phyloP scores from a whole-genome alignment of 2,797 vertebrate species.

The Gymnothorax javanicus region DNA sequence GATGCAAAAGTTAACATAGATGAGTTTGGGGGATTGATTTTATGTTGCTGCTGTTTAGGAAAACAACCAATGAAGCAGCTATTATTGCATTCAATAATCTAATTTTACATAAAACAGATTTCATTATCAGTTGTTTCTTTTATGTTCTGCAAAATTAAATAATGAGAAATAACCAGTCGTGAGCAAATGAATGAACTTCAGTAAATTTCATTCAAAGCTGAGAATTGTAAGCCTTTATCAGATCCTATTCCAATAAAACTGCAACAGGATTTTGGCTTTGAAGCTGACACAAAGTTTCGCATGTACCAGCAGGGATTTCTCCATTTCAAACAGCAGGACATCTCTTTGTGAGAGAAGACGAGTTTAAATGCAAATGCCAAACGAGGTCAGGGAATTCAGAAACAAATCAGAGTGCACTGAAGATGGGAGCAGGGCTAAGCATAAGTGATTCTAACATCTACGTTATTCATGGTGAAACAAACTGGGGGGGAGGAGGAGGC shows the following conservation, averaged over 20 bases:
- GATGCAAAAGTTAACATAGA: slow-evolving; percentile 11
- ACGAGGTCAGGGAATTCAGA: slow-evolving; percentile 51
- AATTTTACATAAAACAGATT: neutral
- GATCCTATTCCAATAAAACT: slow-evolving; percentile 55
- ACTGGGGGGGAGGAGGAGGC: slow-evolving; percentile 37
- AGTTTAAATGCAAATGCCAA: slow-evolving; percentile 69
- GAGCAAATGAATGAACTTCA: slow-evolving; percentile 49
- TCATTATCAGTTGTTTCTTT: neutral
- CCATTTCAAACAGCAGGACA: slow-evolving; percentile 54
- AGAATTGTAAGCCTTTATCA: slow-evolving; percentile 70
- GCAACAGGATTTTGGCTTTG: slow-evolving; percentile 47
- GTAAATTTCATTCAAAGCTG: slow-evolving; percentile 63
- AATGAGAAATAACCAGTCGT: slow-evolving; percentile 28
- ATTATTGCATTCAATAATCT: neutral
- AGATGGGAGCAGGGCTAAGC: slow-evolving; percentile 24
- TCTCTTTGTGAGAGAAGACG: slow-evolving; percentile 42
- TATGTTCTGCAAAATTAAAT: neutral
- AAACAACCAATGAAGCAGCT: neutral
- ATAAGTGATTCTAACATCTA: neutral
- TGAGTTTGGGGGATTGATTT: neutral
- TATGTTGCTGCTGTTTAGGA: neutral
- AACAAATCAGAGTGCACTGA: slow-evolving; percentile 44
- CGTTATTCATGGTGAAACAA: neutral
- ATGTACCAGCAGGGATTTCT: slow-evolving; percentile 39
- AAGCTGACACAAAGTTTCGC: slow-evolving; percentile 40